phyloP scores from a whole-genome alignment of 2,888 invertebrate genomes.

The Ecliptopera silaceata region DNA sequence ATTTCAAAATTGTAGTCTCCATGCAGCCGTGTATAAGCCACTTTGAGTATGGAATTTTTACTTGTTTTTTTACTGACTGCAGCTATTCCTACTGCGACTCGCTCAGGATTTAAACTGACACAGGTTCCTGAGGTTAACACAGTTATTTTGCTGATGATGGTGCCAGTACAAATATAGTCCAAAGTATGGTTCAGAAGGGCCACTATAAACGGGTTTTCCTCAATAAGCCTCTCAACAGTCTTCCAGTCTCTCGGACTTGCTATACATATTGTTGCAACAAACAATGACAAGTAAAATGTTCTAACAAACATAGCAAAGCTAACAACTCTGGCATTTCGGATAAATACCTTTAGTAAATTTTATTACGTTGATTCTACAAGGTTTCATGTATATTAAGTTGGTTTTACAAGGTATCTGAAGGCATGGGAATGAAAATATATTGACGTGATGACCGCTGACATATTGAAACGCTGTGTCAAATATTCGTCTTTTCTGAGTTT shows the following conservation, averaged over 20 bases:
- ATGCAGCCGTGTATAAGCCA: slow-evolving; percentile 49
- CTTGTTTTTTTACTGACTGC: slow-evolving; percentile 41
- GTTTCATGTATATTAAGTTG: background rate
- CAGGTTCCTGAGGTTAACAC: slow-evolving; percentile 66
- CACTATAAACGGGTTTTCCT: slow-evolving; percentile 60
- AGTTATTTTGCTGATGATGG: slow-evolving; percentile 50
- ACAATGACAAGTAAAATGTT: slow-evolving; percentile 37
- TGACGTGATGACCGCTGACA: background rate
- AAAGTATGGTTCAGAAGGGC: slow-evolving; percentile 51
- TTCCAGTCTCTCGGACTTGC: slow-evolving; percentile 43
- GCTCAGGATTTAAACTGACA: slow-evolving; percentile 44
- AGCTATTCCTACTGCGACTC: slow-evolving; percentile 53
- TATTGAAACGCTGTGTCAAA: too few relatives aligned
- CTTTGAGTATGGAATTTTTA: slow-evolving; percentile 44
- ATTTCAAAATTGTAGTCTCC: slow-evolving; percentile 53
- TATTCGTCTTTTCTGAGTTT: too few relatives aligned
- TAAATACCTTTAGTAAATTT: slow-evolving; percentile 1
- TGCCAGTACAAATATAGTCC: slow-evolving; percentile 60
- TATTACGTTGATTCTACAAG: background rate
- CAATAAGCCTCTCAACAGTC: slow-evolving; percentile 56
- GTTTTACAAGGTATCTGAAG: background rate
- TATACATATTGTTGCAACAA: slow-evolving; percentile 32
- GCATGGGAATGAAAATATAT: too few relatives aligned
- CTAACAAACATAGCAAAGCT: slow-evolving; percentile 48
- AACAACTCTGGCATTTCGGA: slow-evolving; percentile 26